Percentiles rank a stretch among this genome's conserved stretches.
These are phyloP conservation scores for Coelinius sp. DNA, from an alignment of 2,888 invertebrate genomes.

Conservation along the genomic window DNA sequence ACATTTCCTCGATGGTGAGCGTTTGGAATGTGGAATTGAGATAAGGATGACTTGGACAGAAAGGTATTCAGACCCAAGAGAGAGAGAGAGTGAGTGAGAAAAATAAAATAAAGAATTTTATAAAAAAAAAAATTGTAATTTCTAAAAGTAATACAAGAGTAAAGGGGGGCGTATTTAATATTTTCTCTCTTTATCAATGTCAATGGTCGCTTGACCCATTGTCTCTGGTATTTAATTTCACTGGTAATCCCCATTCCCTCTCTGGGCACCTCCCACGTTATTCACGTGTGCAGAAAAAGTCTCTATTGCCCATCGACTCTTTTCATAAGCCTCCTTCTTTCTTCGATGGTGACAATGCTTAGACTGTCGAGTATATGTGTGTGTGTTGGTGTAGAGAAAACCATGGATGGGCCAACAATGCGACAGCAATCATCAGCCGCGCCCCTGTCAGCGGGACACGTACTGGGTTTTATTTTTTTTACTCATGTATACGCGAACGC, in stretches of 20 bases:
- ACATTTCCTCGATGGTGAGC: constrained; percentile 38
- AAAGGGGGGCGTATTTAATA: constrained; percentile 65
- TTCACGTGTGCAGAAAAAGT: constrained; percentile 43
- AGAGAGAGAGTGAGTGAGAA: too few relatives aligned
- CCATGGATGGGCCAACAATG: constrained; percentile 61
- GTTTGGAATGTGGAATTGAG: constrained; percentile 31
- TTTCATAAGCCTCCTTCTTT: constrained; percentile 18
- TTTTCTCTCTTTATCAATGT: constrained; percentile 53
- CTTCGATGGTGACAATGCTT: constrained; percentile 44
- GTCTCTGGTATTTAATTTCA: constrained; percentile 67
- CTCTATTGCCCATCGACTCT: constrained; percentile 8
- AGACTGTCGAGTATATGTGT: constrained; percentile 15
- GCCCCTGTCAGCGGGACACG: constrained; percentile 66
- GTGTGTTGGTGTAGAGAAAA: constrained; percentile 52
- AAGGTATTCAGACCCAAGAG: not conserved
- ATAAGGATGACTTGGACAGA: constrained; percentile 27
- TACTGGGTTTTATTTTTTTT: constrained; percentile 42
- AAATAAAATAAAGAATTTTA: not conserved
- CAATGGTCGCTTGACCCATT: constrained; percentile 70
- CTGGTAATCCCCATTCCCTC: constrained; percentile 27
- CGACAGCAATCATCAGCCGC: constrained; percentile 70
- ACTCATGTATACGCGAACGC: constrained; percentile 15
- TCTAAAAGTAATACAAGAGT: constrained; percentile 51
- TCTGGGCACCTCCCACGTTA: constrained; percentile 58
- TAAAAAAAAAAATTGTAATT: not conserved